Evolutionary conservation across 2,888 invertebrate species (phyloP).

Genomic region (Apoda limacodes): DNA sequence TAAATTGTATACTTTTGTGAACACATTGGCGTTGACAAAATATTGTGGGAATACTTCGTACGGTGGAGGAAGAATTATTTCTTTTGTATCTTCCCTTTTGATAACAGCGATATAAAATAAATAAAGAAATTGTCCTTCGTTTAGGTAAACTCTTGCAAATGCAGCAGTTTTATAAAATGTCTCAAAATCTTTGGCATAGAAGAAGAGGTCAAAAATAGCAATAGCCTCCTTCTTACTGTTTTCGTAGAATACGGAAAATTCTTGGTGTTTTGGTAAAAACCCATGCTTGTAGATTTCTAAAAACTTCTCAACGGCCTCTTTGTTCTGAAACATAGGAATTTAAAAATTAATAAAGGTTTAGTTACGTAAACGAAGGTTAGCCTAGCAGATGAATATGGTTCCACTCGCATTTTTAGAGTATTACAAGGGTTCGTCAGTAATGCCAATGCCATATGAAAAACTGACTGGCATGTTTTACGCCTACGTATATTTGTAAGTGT

Average conservation of each 20-base stretch:
- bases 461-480: background rate
- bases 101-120: slow-evolving; percentile 69
- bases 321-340: slow-evolving; percentile 36
- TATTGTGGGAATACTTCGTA: slow-evolving; percentile 76
- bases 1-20: slow-evolving; percentile 48
- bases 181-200: slow-evolving; percentile 70
- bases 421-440: too few species aligned
- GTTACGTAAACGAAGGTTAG: too few species aligned
- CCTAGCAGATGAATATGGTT: too few species aligned
- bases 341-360: background rate
- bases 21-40: slow-evolving; percentile 71
- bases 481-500: too few species aligned
- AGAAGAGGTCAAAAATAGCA: slow-evolving; percentile 67
- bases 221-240: slow-evolving; percentile 57
- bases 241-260: slow-evolving; percentile 64
- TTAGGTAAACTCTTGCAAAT: slow-evolving; percentile 68
- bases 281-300: slow-evolving; percentile 45
- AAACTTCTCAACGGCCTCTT: slow-evolving; percentile 53
- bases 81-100: slow-evolving; percentile 68
- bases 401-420: too few species aligned
- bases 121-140: slow-evolving; percentile 74
- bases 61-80: slow-evolving; percentile 73
- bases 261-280: slow-evolving; percentile 53
- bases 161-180: slow-evolving; percentile 71
- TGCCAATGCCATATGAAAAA: too few species aligned